Percentiles rank a stretch among this genome's conserved stretches.
These are phyloP conservation scores for Eupeodes corollae DNA, from an alignment of 1,140 invertebrate genomes.

Conservation along the genomic window DNA sequence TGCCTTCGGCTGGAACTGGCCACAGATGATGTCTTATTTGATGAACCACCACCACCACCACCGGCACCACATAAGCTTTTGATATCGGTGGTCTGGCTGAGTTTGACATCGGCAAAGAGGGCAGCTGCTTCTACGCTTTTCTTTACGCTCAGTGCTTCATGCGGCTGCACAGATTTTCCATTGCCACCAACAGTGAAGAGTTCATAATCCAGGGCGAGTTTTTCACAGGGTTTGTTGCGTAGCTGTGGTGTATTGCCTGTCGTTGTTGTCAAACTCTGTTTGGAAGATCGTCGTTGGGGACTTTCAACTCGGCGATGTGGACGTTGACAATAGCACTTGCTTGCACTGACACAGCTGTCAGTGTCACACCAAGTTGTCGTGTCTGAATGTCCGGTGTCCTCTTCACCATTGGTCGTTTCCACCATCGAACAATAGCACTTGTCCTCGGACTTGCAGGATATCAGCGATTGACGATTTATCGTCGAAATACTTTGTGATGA, in stretches of 20 bases:
- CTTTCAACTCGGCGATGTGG: slow-evolving; percentile 24
- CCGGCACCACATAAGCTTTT: slow-evolving; percentile 22
- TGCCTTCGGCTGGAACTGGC: neutral
- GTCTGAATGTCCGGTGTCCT: slow-evolving; percentile 33
- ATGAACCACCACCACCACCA: neutral
- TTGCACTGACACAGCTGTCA: slow-evolving; percentile 74
- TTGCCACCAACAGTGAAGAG: slow-evolving; percentile 42
- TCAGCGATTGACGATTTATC: slow-evolving; percentile 21
- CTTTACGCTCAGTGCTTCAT: slow-evolving; percentile 70
- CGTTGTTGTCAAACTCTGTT: slow-evolving; percentile 15
- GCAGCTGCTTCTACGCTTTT: slow-evolving; percentile 80
- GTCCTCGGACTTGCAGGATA: slow-evolving; percentile 43
- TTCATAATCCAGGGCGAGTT: slow-evolving; percentile 60
- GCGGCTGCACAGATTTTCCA: slow-evolving; percentile 38
- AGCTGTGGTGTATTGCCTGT: slow-evolving; percentile 19
- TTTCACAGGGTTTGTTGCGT: slow-evolving; percentile 40
- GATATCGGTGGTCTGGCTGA: slow-evolving; percentile 36
- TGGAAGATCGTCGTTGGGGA: slow-evolving; percentile 14
- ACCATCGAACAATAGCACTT: slow-evolving; percentile 57
- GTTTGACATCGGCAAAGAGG: slow-evolving; percentile 58
- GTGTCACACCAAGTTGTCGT: slow-evolving; percentile 65
- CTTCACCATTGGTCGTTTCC: slow-evolving; percentile 19
- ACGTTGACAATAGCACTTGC: slow-evolving; percentile 73
- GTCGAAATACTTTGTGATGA: slow-evolving; percentile 5
- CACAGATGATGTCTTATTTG: neutral